These are phyloP conservation scores for Cheilosia variabilis DNA, from an alignment of 2,888 invertebrate species.

Conservation along the genomic window DNA sequence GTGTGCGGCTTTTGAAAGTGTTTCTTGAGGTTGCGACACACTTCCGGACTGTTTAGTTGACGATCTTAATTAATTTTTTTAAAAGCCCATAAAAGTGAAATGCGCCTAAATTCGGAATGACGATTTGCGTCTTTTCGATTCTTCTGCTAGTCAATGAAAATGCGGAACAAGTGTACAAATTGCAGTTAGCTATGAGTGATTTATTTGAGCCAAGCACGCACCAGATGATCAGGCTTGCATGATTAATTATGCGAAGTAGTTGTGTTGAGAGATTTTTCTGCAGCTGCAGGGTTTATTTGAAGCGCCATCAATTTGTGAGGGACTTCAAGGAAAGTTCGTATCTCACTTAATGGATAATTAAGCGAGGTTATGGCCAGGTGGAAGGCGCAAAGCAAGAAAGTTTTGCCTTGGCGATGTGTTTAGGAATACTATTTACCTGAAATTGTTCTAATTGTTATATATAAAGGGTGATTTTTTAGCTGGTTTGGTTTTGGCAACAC, in stretches of 20 bases:
- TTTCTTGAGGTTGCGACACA: conserved; percentile 26
- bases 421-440: no score
- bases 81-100: conserved; percentile 22
- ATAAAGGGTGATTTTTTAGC: no score
- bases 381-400: background rate
- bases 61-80: background rate
- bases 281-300: conserved; percentile 14
- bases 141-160: background rate
- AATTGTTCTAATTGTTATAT: no score
- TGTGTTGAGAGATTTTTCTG: conserved; percentile 7
- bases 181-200: background rate
- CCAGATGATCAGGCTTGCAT: conserved; percentile 14
- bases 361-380: background rate
- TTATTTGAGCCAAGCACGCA: conserved; percentile 41
- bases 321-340: conserved; percentile 2
- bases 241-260: conserved; percentile 27
- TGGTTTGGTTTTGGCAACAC: no score
- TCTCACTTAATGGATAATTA: background rate
- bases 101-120: background rate
- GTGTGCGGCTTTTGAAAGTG: conserved; percentile 17
- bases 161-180: background rate
- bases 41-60: background rate
- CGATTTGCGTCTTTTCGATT: background rate
- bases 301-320: conserved; percentile 33
- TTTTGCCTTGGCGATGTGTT: background rate